Base-by-base conservation (phyloP, 1,140 invertebrate genomes). In the Sycobia sp. region DNA sequence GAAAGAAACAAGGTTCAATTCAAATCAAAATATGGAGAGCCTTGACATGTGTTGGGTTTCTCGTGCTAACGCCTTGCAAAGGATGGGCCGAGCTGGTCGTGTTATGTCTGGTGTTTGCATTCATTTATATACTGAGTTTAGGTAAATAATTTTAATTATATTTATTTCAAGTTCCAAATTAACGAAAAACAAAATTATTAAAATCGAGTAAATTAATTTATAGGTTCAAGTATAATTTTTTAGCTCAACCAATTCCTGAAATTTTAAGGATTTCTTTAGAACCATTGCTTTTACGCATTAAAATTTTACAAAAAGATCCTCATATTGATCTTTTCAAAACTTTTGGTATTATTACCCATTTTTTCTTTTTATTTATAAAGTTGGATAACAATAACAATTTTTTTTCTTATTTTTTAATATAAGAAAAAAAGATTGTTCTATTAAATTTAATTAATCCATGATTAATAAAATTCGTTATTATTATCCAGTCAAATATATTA, bases 1-100 rank as follows among this genome's bases (percentile, higher is more conserved):
- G 85, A 96, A 96, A 81, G 93, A 96, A 76, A 93, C 90, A 75
- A 85, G 90, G 63, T 95, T 93, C 77, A 91, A 94, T 78, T 86
- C 90, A 0, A 89, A 90, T 71, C 87, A 90, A 46, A 92, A 93
- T 67, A 93, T 94, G 91, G 91, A 93, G 73, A 90, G 89, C 41
- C 76, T 94, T 23, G 90, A 91, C 58, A 83, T 87, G 1, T 88
- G 90, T 46, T 93, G 91, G 91, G 89, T 91, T 13, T 93, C 91
- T 0, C 82, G 86, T 18, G 91, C 91, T 1, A 93, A 93, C 76
- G 91, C 90, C 25, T 78, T 89, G 47, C 93, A 94, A 73, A 82
- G 93, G n/a, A 88, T 87, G 73, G 92, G 93, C 25, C 82, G 95
- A 58, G 94, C 95, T 25, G 95, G 95, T 9, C 86, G 95, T 61